Percentiles rank a stretch among this genome's conserved stretches.
Conservation (phyloP, 2,888 invertebrate genomes). For the Fragum sueziense region DNA sequence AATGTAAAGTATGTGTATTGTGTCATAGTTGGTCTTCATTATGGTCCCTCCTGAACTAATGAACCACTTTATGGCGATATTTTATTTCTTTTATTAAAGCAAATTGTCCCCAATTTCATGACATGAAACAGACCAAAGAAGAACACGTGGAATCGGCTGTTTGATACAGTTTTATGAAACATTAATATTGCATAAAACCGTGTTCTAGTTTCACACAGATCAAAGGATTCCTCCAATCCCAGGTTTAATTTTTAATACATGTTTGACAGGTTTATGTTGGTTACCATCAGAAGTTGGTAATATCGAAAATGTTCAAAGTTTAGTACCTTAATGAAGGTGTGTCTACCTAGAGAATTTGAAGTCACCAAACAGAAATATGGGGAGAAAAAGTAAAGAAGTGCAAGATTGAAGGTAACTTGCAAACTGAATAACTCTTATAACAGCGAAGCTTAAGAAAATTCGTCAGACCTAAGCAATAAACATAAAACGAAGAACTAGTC, state of each 20-base stretch:
- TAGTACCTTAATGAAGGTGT: conserved; percentile 2
- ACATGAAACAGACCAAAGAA: background rate
- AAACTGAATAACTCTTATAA: too few species aligned
- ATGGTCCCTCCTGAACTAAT: background rate
- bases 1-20: background rate
- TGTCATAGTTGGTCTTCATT: background rate
- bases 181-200: conserved; percentile 23
- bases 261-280: conserved; percentile 6
- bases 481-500: too few species aligned
- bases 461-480: too few species aligned
- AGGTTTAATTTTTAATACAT: conserved; percentile 5
- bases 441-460: too few species aligned
- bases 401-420: too few species aligned
- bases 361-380: too few species aligned
- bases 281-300: conserved; percentile 3
- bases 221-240: background rate
- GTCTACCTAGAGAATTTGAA: background rate
- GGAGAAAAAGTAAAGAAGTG: too few species aligned
- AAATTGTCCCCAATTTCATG: background rate
- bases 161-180: conserved; percentile 5
- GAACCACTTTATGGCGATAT: background rate
- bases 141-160: background rate
- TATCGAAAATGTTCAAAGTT: conserved; percentile 5
- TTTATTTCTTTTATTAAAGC: conserved; percentile 12
- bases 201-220: conserved; percentile 6